Percentiles rank a stretch among this genome's conserved stretches.
Conservation (phyloP, 2,797 vertebrate genomes). For the Ispidina picta region DNA sequence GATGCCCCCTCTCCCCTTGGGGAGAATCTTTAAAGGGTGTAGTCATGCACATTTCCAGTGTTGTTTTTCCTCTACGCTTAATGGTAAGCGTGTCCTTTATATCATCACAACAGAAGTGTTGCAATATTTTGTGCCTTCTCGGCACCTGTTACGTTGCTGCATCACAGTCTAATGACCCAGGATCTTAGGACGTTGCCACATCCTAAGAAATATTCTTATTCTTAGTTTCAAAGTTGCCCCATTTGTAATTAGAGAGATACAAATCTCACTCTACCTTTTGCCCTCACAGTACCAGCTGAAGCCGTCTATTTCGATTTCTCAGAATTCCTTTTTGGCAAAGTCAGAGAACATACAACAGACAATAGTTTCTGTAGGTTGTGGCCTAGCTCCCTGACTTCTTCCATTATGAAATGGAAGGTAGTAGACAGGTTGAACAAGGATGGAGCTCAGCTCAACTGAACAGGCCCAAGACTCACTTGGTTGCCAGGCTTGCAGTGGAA, state of each 20-base stretch:
- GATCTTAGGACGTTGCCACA: background rate
- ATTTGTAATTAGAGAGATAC: background rate
- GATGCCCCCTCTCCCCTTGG: no score
- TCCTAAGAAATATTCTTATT: background rate
- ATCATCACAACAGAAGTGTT: background rate
- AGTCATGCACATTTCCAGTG: no score
- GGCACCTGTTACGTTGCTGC: background rate
- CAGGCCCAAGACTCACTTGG: background rate
- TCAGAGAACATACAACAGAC: background rate
- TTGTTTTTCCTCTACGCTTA: no score
- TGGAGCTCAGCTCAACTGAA: background rate
- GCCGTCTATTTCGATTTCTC: background rate
- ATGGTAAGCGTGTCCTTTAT: no score
- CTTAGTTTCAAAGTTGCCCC: background rate
- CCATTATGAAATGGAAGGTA: background rate
- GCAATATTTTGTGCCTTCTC: background rate
- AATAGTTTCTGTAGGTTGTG: background rate
- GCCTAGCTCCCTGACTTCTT: background rate
- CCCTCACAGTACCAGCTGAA: background rate
- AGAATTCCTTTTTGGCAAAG: background rate
- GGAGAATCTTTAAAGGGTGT: no score
- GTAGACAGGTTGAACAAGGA: background rate
- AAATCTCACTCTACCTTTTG: background rate
- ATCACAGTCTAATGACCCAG: background rate
- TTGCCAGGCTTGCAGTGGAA: background rate